A percentile compares a stretch with the other conserved stretches of the same genome.
Conservation (phyloP, 2,113 vertebrate genomes). For the Corythaixoides concolor region DNA sequence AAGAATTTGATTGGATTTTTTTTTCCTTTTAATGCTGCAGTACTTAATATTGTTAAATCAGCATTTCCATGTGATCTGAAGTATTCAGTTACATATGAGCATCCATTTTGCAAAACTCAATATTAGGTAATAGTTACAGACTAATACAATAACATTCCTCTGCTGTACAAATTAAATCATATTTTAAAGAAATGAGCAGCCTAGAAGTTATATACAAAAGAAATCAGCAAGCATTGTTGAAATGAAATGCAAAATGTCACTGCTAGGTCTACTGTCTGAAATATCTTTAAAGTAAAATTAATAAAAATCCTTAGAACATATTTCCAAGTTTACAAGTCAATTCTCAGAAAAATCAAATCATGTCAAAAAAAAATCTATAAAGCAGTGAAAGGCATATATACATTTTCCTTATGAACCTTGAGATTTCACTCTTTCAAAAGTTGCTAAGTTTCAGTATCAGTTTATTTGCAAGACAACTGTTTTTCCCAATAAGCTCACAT, state of each 20-base stretch:
- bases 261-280: constrained; percentile 80
- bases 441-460: constrained; percentile 72
- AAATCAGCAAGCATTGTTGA: constrained; percentile 83
- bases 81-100: constrained; percentile 81
- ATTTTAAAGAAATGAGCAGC: constrained; percentile 88
- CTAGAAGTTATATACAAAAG: constrained; percentile 90
- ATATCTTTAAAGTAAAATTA: constrained; percentile 81
- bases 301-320: constrained; percentile 74
- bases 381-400: constrained; percentile 91
- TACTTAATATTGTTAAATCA: constrained; percentile 76
- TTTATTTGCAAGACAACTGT: constrained; percentile 72
- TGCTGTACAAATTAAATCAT: constrained; percentile 92
- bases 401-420: constrained; percentile 79
- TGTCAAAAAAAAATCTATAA: constrained; percentile 78
- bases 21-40: constrained; percentile 76
- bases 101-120: constrained; percentile 83
- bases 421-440: constrained; percentile 73
- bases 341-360: constrained; percentile 80
- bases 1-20: constrained; percentile 43
- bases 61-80: constrained; percentile 78
- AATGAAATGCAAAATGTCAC: constrained; percentile 81
- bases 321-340: constrained; percentile 84
- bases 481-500: constrained; percentile 72
- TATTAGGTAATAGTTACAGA: constrained; percentile 86
- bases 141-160: constrained; percentile 91